Evolutionary conservation across 2,888 invertebrate genomes (phyloP), one percentile per base, ranked within the genome.

Genomic region (Quadriops clusia): DNA sequence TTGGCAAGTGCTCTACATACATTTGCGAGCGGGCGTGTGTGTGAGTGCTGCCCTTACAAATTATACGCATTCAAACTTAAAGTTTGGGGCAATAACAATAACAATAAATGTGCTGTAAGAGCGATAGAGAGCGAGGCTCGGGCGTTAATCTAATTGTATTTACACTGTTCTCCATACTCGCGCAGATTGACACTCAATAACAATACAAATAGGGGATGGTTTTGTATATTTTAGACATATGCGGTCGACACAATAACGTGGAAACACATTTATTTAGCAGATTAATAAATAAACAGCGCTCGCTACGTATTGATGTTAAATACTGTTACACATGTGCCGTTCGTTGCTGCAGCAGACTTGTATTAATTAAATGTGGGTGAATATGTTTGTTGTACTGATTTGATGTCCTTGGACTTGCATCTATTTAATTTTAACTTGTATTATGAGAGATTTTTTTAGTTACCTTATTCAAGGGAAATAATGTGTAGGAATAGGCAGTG

Each of bases 121-220:
- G 43, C 43, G n/a, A n/a, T n/a, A n/a, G n/a, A n/a, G n/a, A n/a
- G n/a, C n/a, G n/a, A 45, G 37, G 44, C 35, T 45, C 40, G 44
- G 45, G 47, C 48, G 49, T 52, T 49, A 51, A 53, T 53, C 46
- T 52, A 51, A 52, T 53, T 52, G 53, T 53, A 49, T 53, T 53
- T 53, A 50, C 52, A 50, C 46, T 43, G 42, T 50, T 47, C 47
- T 42, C 42, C 43, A 44, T 46, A 46, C 46, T 46, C 36, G 41
- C 30, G 23, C 36, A 33, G 36, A 42, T 36, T 39, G 34, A 34
- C 30, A 30, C 20, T 30, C 38, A 35, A 39, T 39, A 41, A 41
- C 39, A 43, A 41, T 43, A 37, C 40, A 39, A 36, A 38, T 32
- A 36, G 40, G 39, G 41, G 39, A 32, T 34, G 24, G 28, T 32